These are phyloP conservation scores for Speoplatyrhinus poulsoni DNA, from an alignment of 2,113 vertebrate genomes.

Conservation along the genomic window DNA sequence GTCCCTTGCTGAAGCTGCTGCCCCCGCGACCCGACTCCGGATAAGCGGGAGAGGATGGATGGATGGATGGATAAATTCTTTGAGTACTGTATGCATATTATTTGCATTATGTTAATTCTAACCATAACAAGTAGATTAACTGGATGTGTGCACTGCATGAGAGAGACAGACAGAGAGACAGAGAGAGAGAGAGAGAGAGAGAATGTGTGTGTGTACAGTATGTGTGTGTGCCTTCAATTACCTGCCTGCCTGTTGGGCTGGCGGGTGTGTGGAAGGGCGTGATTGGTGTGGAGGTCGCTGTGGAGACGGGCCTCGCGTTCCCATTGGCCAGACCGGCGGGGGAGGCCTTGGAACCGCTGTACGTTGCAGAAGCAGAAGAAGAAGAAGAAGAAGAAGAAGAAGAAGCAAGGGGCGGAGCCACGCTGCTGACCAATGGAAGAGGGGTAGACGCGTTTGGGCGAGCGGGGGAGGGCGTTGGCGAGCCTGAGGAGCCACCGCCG, in stretches of 20 bases:
- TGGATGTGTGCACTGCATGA: not conserved
- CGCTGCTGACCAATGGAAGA: not conserved
- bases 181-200: not conserved
- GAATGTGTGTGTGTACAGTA: not conserved
- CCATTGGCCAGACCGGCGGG: conserved; percentile 66
- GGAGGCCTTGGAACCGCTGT: conserved; percentile 4
- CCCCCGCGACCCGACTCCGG: too few relatives aligned
- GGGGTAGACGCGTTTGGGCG: not conserved
- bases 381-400: conserved; percentile 1
- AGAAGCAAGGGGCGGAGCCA: not conserved
- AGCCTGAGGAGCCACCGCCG: not conserved
- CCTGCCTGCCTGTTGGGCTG: conserved; percentile 74
- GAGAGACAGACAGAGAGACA: too few relatives aligned
- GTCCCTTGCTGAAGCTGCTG: too few relatives aligned
- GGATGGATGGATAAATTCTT: too few relatives aligned
- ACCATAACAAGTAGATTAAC: not conserved
- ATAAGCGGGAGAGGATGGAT: too few relatives aligned
- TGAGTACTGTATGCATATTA: too few relatives aligned
- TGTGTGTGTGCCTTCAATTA: conserved; percentile 19
- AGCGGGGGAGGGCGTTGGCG: not conserved
- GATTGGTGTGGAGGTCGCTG: conserved; percentile 63
- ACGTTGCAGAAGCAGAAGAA: not conserved
- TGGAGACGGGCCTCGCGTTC: conserved; percentile 43
- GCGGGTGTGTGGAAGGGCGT: conserved; percentile 79
- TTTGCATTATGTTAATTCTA: not conserved